Evolutionary conservation across 2,888 invertebrate genomes (phyloP).

Genomic region (Gortyna flavago): DNA sequence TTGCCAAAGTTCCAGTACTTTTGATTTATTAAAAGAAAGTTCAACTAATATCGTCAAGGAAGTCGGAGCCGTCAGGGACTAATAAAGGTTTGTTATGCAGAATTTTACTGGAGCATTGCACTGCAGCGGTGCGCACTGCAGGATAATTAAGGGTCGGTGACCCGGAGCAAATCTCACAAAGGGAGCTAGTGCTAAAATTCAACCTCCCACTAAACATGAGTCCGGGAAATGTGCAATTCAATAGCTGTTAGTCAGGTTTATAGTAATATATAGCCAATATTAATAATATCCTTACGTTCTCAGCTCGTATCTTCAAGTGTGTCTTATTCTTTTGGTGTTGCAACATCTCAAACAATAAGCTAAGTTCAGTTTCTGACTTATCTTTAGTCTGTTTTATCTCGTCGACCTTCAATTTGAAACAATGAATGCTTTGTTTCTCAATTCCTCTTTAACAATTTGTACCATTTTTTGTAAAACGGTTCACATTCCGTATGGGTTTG

Average conservation of each 20-base stretch:
- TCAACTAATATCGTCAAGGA: constrained; percentile 72
- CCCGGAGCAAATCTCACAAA: constrained; percentile 79
- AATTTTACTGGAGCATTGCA: constrained; percentile 89
- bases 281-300: constrained; percentile 53
- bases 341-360: constrained; percentile 46
- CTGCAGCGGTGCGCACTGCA: constrained; percentile 80
- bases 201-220: constrained; percentile 72
- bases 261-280: constrained; percentile 49
- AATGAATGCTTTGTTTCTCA: constrained; percentile 68
- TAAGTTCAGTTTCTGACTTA: constrained; percentile 55
- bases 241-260: constrained; percentile 62
- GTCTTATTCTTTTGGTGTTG: constrained; percentile 51
- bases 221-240: constrained; percentile 72
- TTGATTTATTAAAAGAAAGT: constrained; percentile 70
- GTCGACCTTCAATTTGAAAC: constrained; percentile 71
- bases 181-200: constrained; percentile 83
- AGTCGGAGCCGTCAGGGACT: constrained; percentile 78
- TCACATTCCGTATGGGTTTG: constrained; percentile 2
- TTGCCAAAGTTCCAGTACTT: constrained; percentile 24
- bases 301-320: constrained; percentile 39
- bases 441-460: constrained; percentile 48
- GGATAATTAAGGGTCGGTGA: constrained; percentile 88
- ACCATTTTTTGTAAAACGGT: constrained; percentile 30
- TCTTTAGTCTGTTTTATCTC: constrained; percentile 67
- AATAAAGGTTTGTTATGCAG: constrained; percentile 88